Evolutionary conservation across 1,140 invertebrate genomes (phyloP).

Genomic region (Chlorops oryzae): DNA sequence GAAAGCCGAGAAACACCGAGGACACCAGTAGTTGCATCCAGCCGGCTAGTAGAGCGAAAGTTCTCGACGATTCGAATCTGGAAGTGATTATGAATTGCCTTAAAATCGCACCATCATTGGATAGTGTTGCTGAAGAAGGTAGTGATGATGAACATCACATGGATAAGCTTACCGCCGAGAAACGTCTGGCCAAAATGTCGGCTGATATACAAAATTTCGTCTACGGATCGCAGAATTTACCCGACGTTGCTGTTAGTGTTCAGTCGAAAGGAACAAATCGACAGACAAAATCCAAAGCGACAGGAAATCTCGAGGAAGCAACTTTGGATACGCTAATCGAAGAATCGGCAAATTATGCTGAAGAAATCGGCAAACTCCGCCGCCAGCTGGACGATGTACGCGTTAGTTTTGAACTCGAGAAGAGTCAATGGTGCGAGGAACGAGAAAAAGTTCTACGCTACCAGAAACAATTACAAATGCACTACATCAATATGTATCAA

Average conservation of each 20-base stretch:
- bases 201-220: slow-evolving; percentile 18
- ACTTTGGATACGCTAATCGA: slow-evolving; percentile 40
- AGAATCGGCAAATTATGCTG: slow-evolving; percentile 40
- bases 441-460: slow-evolving; percentile 42
- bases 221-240: slow-evolving; percentile 16
- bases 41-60: slow-evolving; percentile 4
- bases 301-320: slow-evolving; percentile 20
- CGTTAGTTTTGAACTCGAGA: slow-evolving; percentile 39
- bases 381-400: slow-evolving; percentile 40
- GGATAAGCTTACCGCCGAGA: slow-evolving; percentile 7
- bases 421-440: slow-evolving; percentile 41
- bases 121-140: slow-evolving; percentile 4
- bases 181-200: slow-evolving; percentile 17
- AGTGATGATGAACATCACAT: slow-evolving; percentile 4
- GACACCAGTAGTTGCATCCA: neutral
- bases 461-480: slow-evolving; percentile 41
- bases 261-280: slow-evolving; percentile 2
- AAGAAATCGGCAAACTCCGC: slow-evolving; percentile 39
- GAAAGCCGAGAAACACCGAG: slow-evolving; percentile 27
- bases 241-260: slow-evolving; percentile 13
- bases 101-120: slow-evolving; percentile 14
- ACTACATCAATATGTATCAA: slow-evolving; percentile 46
- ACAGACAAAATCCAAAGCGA: neutral
- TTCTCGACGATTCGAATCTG: slow-evolving; percentile 15
- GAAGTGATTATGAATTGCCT: slow-evolving; percentile 20